phyloP scores from a whole-genome alignment of 2,113 vertebrate genomes.

The Scortum barcoo region DNA sequence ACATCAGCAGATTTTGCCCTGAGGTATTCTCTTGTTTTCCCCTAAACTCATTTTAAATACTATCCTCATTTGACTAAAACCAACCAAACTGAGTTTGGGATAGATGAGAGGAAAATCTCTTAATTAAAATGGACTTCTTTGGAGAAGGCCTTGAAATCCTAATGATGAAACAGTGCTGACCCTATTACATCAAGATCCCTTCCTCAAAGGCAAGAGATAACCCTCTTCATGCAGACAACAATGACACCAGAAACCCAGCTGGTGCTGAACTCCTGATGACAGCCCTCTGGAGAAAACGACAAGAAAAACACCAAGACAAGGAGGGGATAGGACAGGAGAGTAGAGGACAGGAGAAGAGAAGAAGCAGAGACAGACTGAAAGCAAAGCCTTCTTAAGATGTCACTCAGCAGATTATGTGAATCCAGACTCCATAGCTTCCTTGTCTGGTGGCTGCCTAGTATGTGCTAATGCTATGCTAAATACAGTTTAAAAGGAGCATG shows the following conservation, averaged over 20 bases:
- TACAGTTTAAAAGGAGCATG: constrained; percentile 33
- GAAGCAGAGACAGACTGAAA: constrained; percentile 21
- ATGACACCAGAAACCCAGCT: constrained; percentile 46
- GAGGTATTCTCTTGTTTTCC: constrained; percentile 7
- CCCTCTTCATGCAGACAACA: constrained; percentile 23
- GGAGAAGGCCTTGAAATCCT: constrained; percentile 29
- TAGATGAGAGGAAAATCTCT: constrained; percentile 20
- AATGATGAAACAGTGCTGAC: constrained; percentile 58
- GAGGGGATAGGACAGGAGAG: not conserved
- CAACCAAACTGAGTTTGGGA: constrained; percentile 8
- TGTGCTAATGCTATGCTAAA: constrained; percentile 55
- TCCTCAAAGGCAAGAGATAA: constrained; percentile 45
- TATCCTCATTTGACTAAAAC: constrained; percentile 13
- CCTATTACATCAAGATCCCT: constrained; percentile 49
- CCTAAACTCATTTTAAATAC: constrained; percentile 16
- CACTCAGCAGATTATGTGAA: constrained; percentile 63
- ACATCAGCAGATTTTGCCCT: not conserved
- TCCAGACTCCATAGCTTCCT: constrained; percentile 40
- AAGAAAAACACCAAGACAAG: not conserved
- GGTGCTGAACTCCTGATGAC: constrained; percentile 55
- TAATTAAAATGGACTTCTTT: constrained; percentile 51
- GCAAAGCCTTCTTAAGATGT: constrained; percentile 67
- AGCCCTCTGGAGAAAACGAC: constrained; percentile 48
- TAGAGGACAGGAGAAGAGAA: constrained; percentile 2
- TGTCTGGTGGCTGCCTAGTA: constrained; percentile 51